Evolutionary conservation across 2,797 vertebrate genomes (phyloP).

Genomic region (Sebastes paucispinis): DNA sequence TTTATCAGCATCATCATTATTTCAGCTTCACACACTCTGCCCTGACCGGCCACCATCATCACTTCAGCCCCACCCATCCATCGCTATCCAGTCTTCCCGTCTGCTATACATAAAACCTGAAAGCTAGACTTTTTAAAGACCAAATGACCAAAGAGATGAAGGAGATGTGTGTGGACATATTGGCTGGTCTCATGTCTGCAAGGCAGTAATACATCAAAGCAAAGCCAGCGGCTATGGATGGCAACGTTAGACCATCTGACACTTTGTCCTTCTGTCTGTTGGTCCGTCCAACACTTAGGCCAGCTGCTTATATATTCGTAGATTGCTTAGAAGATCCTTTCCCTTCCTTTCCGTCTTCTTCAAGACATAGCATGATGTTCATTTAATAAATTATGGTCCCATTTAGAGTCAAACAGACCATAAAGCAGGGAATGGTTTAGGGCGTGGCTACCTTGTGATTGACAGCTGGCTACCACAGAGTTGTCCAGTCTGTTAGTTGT

Average conservation of each 20-base stretch:
- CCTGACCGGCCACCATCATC: conserved; percentile 35
- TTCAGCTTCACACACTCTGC: conserved; percentile 75
- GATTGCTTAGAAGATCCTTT: background rate
- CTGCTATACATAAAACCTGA: background rate
- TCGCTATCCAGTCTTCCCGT: background rate
- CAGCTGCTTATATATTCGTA: background rate
- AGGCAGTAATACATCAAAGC: background rate
- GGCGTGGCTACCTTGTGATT: no score
- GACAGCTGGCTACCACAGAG: no score
- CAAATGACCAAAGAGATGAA: background rate
- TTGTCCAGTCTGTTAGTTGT: no score
- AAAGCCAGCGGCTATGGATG: background rate
- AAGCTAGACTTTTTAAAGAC: background rate
- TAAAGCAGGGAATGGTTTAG: no score
- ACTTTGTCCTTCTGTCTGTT: background rate
- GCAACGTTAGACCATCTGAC: background rate
- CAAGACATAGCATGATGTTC: no score
- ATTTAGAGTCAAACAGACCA: no score
- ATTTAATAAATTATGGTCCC: no score
- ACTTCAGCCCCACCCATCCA: conserved; percentile 19
- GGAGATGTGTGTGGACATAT: background rate
- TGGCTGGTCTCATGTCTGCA: background rate
- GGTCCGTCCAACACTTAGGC: background rate
- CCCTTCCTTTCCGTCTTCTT: background rate
- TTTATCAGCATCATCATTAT: conserved; percentile 78